Evolutionary conservation across 2,113 vertebrate species (phyloP), one percentile per base, ranked within the genome.

Genomic region (Paracanthobrama guichenoti): DNA sequence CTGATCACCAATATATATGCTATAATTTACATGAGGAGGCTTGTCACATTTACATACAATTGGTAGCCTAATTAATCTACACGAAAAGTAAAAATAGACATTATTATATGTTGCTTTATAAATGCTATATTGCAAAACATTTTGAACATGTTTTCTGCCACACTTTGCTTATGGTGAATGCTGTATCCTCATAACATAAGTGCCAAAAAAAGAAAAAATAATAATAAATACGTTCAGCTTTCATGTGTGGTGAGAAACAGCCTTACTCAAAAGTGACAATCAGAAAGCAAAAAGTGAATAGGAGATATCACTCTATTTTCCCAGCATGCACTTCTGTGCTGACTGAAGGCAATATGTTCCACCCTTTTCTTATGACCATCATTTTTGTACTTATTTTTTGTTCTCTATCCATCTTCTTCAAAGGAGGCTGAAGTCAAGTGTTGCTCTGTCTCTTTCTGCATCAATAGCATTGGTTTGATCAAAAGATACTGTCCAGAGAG

Each of bases 391-490:
- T 80, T 64, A 39, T 42, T 78, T 20, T 9, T 26, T 62, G 50
- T 24, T 44, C 42, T 50, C 44, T 22, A 24, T 77, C 31, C 42
- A 67, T 48, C 44, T 81, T 50, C 46, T 67, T 53, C 60, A 53
- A 81, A 81, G 24, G 22, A 59, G 57, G 24, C 44, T 67, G 18
- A 35, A 81, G 44, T 53, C 79, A 67, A 53, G 44, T 67, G 44
- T n/a, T 35, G 28, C 62, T n/a, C 4, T 1, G 26, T 53, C 44
- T 10, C 42, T 67, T 81, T 53, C 79, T 81, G 42, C 62, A 16
- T 81, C 62, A 81, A 67, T 67, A 13, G 42, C 16, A n/a, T 3
- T 62, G 35, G 42, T 44, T 81, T 10, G 11, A 53, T 81, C 79
- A 81, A 81, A 81, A 79, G 60, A 64, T 18, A 0, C 26, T 18